Evolutionary conservation across 2,888 invertebrate genomes (phyloP).

Genomic region (Mythimna lalbum): DNA sequence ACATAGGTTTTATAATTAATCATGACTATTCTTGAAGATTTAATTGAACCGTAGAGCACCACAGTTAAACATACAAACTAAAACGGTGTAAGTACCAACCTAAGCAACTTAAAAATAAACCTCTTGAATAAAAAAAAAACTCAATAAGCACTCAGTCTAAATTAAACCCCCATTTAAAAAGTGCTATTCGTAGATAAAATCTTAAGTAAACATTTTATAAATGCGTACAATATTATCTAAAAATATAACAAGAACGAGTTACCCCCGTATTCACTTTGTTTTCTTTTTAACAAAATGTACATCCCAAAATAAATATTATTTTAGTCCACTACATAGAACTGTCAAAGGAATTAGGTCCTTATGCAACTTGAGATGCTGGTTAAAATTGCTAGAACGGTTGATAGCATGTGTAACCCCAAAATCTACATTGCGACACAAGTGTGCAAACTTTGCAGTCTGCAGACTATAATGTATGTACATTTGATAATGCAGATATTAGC

Average conservation of each 20-base stretch:
- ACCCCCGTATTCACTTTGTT: constrained; percentile 63
- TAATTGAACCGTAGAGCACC: neutral
- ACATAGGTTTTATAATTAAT: too few species aligned
- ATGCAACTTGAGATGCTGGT: neutral
- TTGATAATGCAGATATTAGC: constrained; percentile 56
- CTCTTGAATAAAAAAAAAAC: constrained; percentile 11
- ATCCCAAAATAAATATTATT: constrained; percentile 65
- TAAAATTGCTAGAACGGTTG: constrained; percentile 30
- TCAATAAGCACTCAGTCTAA: constrained; percentile 42
- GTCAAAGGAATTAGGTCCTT: constrained; percentile 29
- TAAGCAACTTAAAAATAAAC: constrained; percentile 39
- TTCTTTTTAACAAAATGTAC: constrained; percentile 58
- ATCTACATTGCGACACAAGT: constrained; percentile 55
- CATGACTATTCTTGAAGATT: neutral
- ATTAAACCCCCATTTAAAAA: constrained; percentile 49
- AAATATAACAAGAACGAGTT: constrained; percentile 59
- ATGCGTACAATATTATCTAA: constrained; percentile 51
- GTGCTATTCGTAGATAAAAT: constrained; percentile 48
- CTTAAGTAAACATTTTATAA: constrained; percentile 55
- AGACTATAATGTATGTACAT: constrained; percentile 24
- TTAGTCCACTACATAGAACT: constrained; percentile 28
- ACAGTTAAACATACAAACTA: neutral
- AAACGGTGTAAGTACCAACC: neutral
- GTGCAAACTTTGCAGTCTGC: constrained; percentile 55
- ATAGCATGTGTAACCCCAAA: constrained; percentile 48